phyloP scores from a whole-genome alignment of 2,113 vertebrate species.

The Malurus alboscapulatus region DNA sequence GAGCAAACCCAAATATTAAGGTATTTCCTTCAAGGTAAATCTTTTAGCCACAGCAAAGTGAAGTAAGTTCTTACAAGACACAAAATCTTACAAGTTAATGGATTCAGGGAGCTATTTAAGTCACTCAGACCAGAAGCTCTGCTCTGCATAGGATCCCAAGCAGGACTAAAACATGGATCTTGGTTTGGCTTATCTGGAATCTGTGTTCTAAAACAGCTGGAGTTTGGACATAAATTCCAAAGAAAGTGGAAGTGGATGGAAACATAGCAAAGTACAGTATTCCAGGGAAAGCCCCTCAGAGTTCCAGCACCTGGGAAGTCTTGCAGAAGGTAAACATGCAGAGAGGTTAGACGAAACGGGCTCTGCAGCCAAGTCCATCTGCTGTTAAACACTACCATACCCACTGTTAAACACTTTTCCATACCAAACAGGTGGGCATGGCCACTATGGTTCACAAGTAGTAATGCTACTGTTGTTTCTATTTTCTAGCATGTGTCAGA shows the following conservation, averaged over 20 bases:
- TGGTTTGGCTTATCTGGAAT: background rate
- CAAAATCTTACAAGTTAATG: background rate
- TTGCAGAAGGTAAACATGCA: background rate
- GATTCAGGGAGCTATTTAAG: background rate
- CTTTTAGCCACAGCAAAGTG: background rate
- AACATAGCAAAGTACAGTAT: background rate
- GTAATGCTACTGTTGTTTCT: background rate
- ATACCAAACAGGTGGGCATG: background rate
- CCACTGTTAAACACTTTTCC: background rate
- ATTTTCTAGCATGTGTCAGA: background rate
- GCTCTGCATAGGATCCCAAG: background rate
- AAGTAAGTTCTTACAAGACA: background rate
- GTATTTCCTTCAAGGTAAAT: background rate
- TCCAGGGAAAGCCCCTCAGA: background rate
- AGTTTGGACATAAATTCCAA: background rate
- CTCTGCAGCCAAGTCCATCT: background rate
- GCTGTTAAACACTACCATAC: background rate
- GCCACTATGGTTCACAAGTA: background rate
- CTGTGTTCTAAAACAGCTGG: background rate
- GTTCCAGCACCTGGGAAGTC: accelerated
- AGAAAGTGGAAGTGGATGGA: background rate
- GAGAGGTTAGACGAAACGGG: background rate
- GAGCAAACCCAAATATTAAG: background rate
- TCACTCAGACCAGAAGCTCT: background rate
- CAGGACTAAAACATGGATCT: background rate